Evolutionary conservation across 1,140 invertebrate species (phyloP), one percentile per base, ranked within the genome.

Genomic region (Zaprionus camerounensis): DNA sequence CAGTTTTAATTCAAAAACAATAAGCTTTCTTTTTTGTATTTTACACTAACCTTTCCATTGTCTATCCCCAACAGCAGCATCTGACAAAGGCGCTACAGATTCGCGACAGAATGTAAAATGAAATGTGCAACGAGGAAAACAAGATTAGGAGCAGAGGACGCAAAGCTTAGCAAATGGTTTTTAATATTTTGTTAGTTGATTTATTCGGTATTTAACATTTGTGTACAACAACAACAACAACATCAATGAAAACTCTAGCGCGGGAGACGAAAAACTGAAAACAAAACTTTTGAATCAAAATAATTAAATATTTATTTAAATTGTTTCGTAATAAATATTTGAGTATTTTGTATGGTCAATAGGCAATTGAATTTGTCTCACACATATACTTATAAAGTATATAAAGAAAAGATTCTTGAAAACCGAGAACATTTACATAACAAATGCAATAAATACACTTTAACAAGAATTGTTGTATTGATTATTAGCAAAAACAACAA

Each of bases 161-260:
- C 71, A 64, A 62, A 66, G 71, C 61, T 58, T 81, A 69, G 72
- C 36, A 71, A 77, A 71, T 67, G 82, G 83, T 79, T 76, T 78
- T 82, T 81, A 62, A 71, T 76, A 77, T 64, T 73, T 82, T 82
- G 69, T 82, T 76, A 44, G 62, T 53, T 85, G 55, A 80, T 73
- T 86, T 82, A 87, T 82, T 86, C 83, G 82, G 82, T 80, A 69
- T 72, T 75, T 78, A 46, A 67, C 53, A 70, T 76, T 83, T 78
- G 80, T 82, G 76, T 80, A 72, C 34, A 72, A 72, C 63, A 69
- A 61, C 26, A 57, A 59, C 61, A 71, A 65, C 36, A 57, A 59
- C 61, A 71, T 59, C 36, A 78, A 78, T 22, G 31, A 26, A 75
- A 71, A 66, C 82, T 86, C 82, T 86, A 82, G 82, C 80, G 82